A percentile compares a stretch with the other conserved stretches of the same genome.
These are phyloP conservation scores for Anorthoa munda DNA, from an alignment of 2,888 invertebrate genomes.

Conservation along the genomic window DNA sequence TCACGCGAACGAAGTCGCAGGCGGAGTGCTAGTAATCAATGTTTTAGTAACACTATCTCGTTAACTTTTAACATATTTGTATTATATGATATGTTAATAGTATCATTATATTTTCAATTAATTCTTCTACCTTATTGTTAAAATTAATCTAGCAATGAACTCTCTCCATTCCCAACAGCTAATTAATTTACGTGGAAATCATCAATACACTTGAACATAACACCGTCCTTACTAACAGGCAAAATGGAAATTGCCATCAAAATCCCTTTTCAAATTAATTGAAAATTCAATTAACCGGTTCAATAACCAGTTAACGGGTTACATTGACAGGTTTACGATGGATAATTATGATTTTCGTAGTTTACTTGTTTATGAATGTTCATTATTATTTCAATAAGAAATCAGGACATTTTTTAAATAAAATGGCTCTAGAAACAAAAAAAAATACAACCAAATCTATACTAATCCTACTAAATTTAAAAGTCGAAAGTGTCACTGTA, in stretches of 20 bases:
- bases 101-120: not conserved
- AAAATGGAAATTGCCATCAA: conserved; percentile 75
- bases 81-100: too few relatives aligned
- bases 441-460: too few relatives aligned
- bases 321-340: conserved; percentile 16
- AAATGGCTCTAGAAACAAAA: not conserved
- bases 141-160: not conserved
- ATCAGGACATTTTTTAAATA: not conserved
- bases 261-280: conserved; percentile 84
- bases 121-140: too few relatives aligned
- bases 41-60: not conserved
- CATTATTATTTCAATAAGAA: not conserved
- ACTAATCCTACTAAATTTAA: too few relatives aligned
- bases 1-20: too few relatives aligned
- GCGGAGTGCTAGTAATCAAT: too few relatives aligned
- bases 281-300: conserved; percentile 82
- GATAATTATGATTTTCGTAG: conserved; percentile 6
- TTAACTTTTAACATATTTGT: too few relatives aligned
- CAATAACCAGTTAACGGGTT: conserved; percentile 79
- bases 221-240: conserved; percentile 15
- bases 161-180: conserved; percentile 5
- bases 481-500: too few relatives aligned
- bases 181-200: conserved; percentile 30
- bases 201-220: conserved; percentile 24
- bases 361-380: not conserved